Percentiles rank a stretch among this genome's conserved stretches.
phyloP scores from a whole-genome alignment of 2,797 vertebrate genomes.

The Serranus cabrilla region DNA sequence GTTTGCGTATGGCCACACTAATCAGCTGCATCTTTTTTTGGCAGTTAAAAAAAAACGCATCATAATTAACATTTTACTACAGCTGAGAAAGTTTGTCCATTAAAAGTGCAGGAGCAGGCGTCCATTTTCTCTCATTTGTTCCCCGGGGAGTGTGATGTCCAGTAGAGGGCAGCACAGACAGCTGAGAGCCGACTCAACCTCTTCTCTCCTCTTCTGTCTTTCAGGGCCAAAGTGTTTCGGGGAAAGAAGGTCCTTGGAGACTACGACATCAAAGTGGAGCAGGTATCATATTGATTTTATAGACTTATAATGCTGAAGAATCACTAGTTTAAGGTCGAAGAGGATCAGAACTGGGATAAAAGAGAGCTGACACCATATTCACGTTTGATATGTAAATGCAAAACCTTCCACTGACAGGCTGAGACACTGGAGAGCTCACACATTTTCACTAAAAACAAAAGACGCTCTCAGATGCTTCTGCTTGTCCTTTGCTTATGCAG shows the following conservation, averaged over 20 bases:
- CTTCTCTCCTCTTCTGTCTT: slow-evolving; percentile 21
- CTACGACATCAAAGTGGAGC: slow-evolving; percentile 96
- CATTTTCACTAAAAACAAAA: slow-evolving; percentile 4
- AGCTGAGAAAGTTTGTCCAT: slow-evolving; percentile 31
- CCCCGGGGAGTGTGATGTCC: slow-evolving; percentile 38
- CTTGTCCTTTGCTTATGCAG: neutral
- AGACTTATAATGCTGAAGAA: slow-evolving; percentile 10
- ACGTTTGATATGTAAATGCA: slow-evolving; percentile 31
- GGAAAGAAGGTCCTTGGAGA: slow-evolving; percentile 96
- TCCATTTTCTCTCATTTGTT: slow-evolving; percentile 62
- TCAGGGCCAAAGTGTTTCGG: slow-evolving; percentile 95
- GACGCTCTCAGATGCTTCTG: neutral
- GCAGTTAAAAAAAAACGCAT: slow-evolving; percentile 1
- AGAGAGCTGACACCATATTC: slow-evolving; percentile 23
- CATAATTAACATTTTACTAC: neutral
- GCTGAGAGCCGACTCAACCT: neutral
- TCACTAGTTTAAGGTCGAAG: slow-evolving; percentile 13
- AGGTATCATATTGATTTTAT: slow-evolving; percentile 84
- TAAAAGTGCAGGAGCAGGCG: slow-evolving; percentile 31
- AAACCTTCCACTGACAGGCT: neutral
- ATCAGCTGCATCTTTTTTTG: slow-evolving; percentile 18
- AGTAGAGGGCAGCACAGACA: slow-evolving; percentile 75
- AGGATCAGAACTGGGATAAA: slow-evolving; percentile 20
- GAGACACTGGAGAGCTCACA: neutral
- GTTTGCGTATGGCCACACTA: neutral